Conservation (phyloP, 1,140 invertebrate species). For the Theocolax elegans region DNA sequence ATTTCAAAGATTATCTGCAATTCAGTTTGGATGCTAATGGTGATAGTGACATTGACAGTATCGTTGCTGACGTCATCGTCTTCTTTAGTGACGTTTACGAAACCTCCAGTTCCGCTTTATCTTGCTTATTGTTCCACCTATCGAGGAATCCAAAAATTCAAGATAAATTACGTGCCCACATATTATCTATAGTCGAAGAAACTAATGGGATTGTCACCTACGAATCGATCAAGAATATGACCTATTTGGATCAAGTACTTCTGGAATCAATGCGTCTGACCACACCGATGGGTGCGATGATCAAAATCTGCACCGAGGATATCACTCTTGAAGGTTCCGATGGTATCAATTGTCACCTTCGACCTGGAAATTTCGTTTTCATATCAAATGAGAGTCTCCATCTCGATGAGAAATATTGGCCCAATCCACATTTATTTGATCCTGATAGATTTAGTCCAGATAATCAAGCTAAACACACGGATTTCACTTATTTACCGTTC, state of each 20-base stretch:
- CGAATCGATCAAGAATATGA: conserved; percentile 70
- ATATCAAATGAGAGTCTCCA: conserved; percentile 62
- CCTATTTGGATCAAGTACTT: conserved; percentile 69
- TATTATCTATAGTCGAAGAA: conserved; percentile 61
- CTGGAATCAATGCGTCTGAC: conserved; percentile 61
- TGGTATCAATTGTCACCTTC: conserved; percentile 36
- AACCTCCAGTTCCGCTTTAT: conserved; percentile 64
- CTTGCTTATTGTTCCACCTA: conserved; percentile 48
- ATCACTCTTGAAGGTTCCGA: conserved; percentile 50
- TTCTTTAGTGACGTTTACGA: conserved; percentile 64
- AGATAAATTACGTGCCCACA: conserved; percentile 63
- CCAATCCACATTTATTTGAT: conserved; percentile 72
- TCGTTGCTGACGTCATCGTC: conserved; percentile 50
- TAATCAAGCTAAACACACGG: conserved; percentile 53
- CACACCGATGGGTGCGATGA: conserved; percentile 50
- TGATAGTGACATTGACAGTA: no score
- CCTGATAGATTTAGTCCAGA: conserved; percentile 71
- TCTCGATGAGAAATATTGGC: conserved; percentile 68
- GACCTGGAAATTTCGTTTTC: conserved; percentile 51
- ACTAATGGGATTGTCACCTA: conserved; percentile 69
- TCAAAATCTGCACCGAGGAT: conserved; percentile 54
- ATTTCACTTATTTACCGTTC: conserved; percentile 70
- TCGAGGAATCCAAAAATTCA: conserved; percentile 65
- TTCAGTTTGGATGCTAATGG: conserved; percentile 45
- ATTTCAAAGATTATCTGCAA: conserved; percentile 50